Evolutionary conservation across 2,888 invertebrate species (phyloP), one percentile per base, ranked within the genome.

Genomic region (Campopleginae sp.): DNA sequence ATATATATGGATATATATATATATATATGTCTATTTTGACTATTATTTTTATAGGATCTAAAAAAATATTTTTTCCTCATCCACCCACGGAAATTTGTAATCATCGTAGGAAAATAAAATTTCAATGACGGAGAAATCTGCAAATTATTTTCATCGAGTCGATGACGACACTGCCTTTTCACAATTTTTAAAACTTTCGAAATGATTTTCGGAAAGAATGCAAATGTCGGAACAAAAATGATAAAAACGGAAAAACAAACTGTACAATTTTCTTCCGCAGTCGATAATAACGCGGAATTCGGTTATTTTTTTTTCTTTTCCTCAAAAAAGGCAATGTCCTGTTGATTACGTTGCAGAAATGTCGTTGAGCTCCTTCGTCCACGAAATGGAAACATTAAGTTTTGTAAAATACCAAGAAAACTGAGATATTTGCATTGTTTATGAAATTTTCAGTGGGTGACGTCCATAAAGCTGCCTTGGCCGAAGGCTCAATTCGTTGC

Each of bases 401-500:
- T 19, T 54, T 54, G 0, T 12, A 3, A 54, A 23, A 23, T 23
- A 54, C 10, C 2, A 54, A 23, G 3, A 12, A 51, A 6, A 19
- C 8, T 1, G 54, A 5, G 23, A 23, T 12, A 12, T 54, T 54
- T 12, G 3, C 10, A 12, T 54, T 23, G 54, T 23, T 54, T 54
- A 23, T 3, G 23, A 23, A 23, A 23, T 27, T 82, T 51, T 63
- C 12, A 61, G 27, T 51, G 51, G 51, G 51, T 19, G 17, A 51
- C 19, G 27, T 27, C 14, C 27, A 1, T 58, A 27, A 27, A 58
- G 23, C 54, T 54, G 54, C 23, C 54, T 58, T 27, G 14, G 58
- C 79, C 65, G 71, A 48, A 79, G 84, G 82, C 84, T 85, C 19
- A 51, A 51, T 54, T 65, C 17, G 33, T 75, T 78, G 51, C 58